These are phyloP conservation scores for Catocala nupta DNA, from an alignment of 2,888 invertebrate species.

Conservation along the genomic window DNA sequence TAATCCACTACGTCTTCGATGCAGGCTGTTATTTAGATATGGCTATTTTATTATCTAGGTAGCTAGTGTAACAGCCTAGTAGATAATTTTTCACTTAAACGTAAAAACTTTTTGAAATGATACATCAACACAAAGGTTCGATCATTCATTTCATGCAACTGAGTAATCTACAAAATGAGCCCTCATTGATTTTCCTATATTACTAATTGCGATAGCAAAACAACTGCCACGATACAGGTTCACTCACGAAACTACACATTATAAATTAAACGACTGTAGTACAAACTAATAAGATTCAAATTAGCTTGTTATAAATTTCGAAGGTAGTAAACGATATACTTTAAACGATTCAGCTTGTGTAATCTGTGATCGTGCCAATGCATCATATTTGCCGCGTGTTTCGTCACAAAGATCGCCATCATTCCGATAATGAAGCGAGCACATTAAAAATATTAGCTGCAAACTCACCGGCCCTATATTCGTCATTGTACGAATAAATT, in stretches of 20 bases:
- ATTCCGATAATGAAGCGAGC: conserved; percentile 71
- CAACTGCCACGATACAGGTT: conserved; percentile 33
- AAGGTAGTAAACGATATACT: conserved; percentile 42
- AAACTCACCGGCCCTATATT: conserved; percentile 52
- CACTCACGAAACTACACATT: conserved; percentile 9
- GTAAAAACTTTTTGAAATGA: conserved; percentile 55
- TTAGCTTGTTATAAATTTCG: conserved; percentile 38
- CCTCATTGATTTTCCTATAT: conserved; percentile 80
- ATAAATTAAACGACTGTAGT: conserved; percentile 32
- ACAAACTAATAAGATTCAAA: conserved; percentile 29
- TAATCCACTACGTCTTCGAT: no score
- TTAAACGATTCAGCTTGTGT: conserved; percentile 61
- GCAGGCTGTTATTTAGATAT: no score
- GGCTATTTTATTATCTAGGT: no score
- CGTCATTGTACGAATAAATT: conserved; percentile 51
- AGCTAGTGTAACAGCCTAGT: no score
- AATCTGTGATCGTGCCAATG: conserved; percentile 79
- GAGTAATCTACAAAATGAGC: conserved; percentile 80
- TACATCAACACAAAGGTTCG: conserved; percentile 62
- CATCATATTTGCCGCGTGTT: conserved; percentile 84
- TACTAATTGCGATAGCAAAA: conserved; percentile 78
- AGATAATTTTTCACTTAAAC: conserved; percentile 11
- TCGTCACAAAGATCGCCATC: conserved; percentile 78
- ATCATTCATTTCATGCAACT: conserved; percentile 75
- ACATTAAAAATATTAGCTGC: conserved; percentile 69